Percentiles rank a stretch among this genome's conserved stretches.
Conservation (phyloP, 2,888 invertebrate species). For the Tribolium freemani region DNA sequence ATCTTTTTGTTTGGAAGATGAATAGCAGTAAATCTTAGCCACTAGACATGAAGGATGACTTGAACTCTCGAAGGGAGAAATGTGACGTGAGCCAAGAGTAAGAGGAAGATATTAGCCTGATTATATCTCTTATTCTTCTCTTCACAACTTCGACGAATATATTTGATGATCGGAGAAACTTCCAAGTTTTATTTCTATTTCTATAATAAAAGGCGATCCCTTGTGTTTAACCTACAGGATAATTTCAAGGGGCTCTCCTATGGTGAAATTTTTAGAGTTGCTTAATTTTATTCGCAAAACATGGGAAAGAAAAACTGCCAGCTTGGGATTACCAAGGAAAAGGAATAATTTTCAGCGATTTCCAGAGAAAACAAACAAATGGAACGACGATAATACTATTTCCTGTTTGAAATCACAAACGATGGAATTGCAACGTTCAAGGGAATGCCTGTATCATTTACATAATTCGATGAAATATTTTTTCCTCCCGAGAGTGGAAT, state of each 20-base stretch:
- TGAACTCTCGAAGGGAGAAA: slow-evolving; percentile 55
- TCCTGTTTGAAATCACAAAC: slow-evolving; percentile 36
- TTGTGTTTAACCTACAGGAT: background rate
- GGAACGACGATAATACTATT: slow-evolving; percentile 40
- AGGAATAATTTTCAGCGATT: slow-evolving; percentile 38
- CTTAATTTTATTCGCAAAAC: slow-evolving; percentile 25
- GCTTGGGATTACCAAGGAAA: slow-evolving; percentile 31
- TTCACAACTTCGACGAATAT: slow-evolving; percentile 42
- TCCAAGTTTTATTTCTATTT: slow-evolving; percentile 14
- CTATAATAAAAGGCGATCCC: background rate
- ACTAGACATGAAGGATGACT: slow-evolving; percentile 63
- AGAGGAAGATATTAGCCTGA: slow-evolving; percentile 57
- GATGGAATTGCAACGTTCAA: slow-evolving; percentile 32
- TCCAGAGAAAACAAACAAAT: slow-evolving; percentile 40
- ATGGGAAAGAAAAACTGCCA: slow-evolving; percentile 24
- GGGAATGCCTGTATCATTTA: slow-evolving; percentile 33
- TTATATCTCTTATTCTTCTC: slow-evolving; percentile 58
- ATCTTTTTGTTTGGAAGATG: slow-evolving; percentile 61
- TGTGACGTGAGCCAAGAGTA: slow-evolving; percentile 50
- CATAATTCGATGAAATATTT: slow-evolving; percentile 40
- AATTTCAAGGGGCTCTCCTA: background rate
- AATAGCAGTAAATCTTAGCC: slow-evolving; percentile 64
- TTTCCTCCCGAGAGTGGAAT: background rate
- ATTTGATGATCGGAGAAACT: slow-evolving; percentile 42
- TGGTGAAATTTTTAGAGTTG: slow-evolving; percentile 8